Evolutionary conservation across 2,797 vertebrate genomes (phyloP), one percentile per base, ranked within the genome.

Genomic region (Rallus crepitans): DNA sequence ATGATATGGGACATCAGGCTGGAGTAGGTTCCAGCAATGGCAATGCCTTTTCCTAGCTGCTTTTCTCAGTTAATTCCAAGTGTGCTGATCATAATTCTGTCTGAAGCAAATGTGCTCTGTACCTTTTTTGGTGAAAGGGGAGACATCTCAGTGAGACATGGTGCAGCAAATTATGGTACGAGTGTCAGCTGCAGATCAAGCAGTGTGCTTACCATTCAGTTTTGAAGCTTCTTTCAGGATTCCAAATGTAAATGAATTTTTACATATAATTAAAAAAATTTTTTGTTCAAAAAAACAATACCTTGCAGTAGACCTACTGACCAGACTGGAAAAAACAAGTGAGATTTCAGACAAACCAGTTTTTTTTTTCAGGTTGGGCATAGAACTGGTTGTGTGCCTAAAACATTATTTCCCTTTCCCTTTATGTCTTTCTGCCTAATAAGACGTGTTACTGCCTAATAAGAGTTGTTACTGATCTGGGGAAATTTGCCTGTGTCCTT

Each of bases 61-160:
- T 87, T 77, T 79, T 33, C 48, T 56, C 1, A 2, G 47, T 56
- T 66, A 30, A 48, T 72, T 90, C 27, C 12, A 45, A 42, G 48
- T 1, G 0, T 33, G 50, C 24, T 60, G 47, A 12, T 42, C 12
- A 50, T 77, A 72, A 53, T 64, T 76, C 39, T 77, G 37, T 72
- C 50, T 12, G 28, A 63, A 63, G 63, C n/a, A 21, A 37, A 45
- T 11, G 40, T 23, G 15, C 27, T 21, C 17, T 11, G 3, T 0
- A 0, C 8, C 13, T 8, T 50, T 60, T 48, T 31, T 42, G 19
- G 15, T 69, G 25, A 85, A 64, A 25, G 28, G 13, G 0, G 3
- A 42, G 9, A 28, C 4, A 1, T 40, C 39, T 82, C 4, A 1
- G 7, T 24, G 48, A 19, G 42, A 72, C 39, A 9, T 0, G 0